A percentile compares a stretch with the other conserved stretches of the same genome.
phyloP scores from a whole-genome alignment of 2,888 invertebrate species.

The Nephrocerus scutellatus region DNA sequence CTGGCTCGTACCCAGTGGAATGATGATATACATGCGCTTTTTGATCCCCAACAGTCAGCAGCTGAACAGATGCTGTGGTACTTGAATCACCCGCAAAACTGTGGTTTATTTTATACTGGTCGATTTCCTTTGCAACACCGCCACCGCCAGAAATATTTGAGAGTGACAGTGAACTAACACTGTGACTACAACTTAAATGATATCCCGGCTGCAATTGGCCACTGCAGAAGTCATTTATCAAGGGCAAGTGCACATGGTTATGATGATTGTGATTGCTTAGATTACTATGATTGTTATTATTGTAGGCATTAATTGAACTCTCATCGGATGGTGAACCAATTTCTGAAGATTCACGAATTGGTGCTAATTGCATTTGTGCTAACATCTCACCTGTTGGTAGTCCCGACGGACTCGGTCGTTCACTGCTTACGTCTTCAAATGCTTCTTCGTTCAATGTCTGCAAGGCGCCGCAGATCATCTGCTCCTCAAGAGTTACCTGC shows the following conservation, averaged over 20 bases:
- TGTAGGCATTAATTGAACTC: slow-evolving; percentile 33
- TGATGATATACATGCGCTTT: slow-evolving; percentile 24
- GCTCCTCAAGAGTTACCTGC: slow-evolving; percentile 88
- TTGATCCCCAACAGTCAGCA: slow-evolving; percentile 22
- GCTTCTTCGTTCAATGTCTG: slow-evolving; percentile 91
- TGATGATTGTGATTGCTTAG: slow-evolving; percentile 25
- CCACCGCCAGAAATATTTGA: slow-evolving; percentile 29
- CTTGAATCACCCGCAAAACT: slow-evolving; percentile 29
- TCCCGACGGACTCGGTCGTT: slow-evolving; percentile 54
- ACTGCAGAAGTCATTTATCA: slow-evolving; percentile 22
- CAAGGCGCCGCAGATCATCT: slow-evolving; percentile 89
- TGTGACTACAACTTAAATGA: slow-evolving; percentile 33
- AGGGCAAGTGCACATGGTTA: slow-evolving; percentile 23
- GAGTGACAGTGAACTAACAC: slow-evolving; percentile 40
- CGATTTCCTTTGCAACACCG: slow-evolving; percentile 22
- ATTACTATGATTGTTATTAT: slow-evolving; percentile 31
- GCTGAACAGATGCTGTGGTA: slow-evolving; percentile 25
- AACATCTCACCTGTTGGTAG: slow-evolving; percentile 51
- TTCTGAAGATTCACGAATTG: slow-evolving; percentile 47
- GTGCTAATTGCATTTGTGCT: slow-evolving; percentile 48
- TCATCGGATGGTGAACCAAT: slow-evolving; percentile 48
- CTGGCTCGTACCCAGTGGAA: slow-evolving; percentile 29
- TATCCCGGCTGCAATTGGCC: slow-evolving; percentile 21
- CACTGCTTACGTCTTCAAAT: slow-evolving; percentile 80
- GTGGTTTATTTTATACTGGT: slow-evolving; percentile 28